Evolutionary conservation across 1,140 invertebrate genomes (phyloP), one percentile per base, ranked within the genome.

Genomic region (Mactra quadrangularis): DNA sequence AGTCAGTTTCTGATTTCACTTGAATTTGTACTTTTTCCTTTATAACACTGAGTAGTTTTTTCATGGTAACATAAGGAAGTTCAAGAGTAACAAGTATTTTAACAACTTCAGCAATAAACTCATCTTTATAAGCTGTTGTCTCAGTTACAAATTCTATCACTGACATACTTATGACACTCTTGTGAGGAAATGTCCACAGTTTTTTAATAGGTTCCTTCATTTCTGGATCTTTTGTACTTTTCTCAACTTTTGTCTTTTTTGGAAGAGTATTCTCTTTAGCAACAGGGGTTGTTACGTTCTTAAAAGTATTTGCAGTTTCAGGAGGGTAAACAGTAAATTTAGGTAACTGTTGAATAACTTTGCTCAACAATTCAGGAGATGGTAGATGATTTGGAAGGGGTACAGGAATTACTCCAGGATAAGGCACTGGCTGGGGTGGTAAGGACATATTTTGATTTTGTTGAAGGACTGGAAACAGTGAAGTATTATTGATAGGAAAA

Each of bases 141-240:
- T 81, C 77, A n/a, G 77, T 81, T 1, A 81, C 77, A 81, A 81
- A 81, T 22, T 81, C 64, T 27, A 81, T 81, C 1, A 81, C 53
- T 59, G 77, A 70, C 77, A 81, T 81, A 60, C 71, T 81, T 0
- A 81, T n/a, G 15, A 70, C 17, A 57, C 35, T 35, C 31, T 70
- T 70, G 47, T 81, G 64, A 17, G 77, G 77, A 50, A 81, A 81
- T 33, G 31, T 81, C 77, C 77, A 81, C 50, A 81, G 19, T 33
- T 52, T 33, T 33, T 57, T 81, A 27, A 81, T 81, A 29, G 77
- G 57, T 50, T 81, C 64, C 60, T 81, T 81, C 35, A 81, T 31
- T 35, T 59, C 77, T 57, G 77, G 77, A 22, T 71, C 66, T 45
- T 31, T 70, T 31, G 68, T 53, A 70, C 31, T 64, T 55, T 55